Evolutionary conservation across 2,888 invertebrate genomes (phyloP).

Genomic region (Archaeoteleia sp.): DNA sequence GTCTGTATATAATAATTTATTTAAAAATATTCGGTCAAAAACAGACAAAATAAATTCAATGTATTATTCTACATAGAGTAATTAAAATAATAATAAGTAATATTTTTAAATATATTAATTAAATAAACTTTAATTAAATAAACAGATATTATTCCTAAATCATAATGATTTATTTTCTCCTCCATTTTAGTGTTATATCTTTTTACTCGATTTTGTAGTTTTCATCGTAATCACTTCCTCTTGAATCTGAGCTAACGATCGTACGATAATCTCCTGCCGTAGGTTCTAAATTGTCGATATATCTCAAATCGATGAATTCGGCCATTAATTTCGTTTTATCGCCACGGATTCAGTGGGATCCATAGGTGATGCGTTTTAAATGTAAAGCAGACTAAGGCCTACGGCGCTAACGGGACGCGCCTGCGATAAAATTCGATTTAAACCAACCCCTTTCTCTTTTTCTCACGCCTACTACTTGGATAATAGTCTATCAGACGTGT

Average conservation of each 20-base stretch:
- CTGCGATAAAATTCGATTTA: slow-evolving; percentile 72
- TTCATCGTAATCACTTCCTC: slow-evolving; percentile 22
- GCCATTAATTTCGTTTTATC: slow-evolving; percentile 75
- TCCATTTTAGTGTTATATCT: no score
- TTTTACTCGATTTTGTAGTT: slow-evolving; percentile 1
- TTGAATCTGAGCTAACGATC: slow-evolving; percentile 46
- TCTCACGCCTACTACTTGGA: slow-evolving; percentile 17
- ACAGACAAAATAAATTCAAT: no score
- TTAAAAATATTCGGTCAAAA: no score
- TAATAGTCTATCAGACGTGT: slow-evolving; percentile 11
- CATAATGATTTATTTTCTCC: slow-evolving; percentile 28
- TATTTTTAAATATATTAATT: no score
- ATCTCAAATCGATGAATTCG: slow-evolving; percentile 70
- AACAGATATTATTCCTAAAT: no score
- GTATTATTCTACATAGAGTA: no score
- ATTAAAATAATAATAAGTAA: no score
- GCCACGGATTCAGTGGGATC: slow-evolving; percentile 70
- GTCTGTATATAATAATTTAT: no score
- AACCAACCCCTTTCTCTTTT: slow-evolving; percentile 53
- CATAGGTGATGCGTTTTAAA: slow-evolving; percentile 73
- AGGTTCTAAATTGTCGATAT: slow-evolving; percentile 61
- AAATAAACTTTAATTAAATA: no score
- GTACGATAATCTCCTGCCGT: slow-evolving; percentile 50
- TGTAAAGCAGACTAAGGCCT: slow-evolving; percentile 74
- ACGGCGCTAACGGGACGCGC: slow-evolving; percentile 65